Base-by-base conservation (phyloP, 2,888 invertebrate genomes). In the Rhagium mordax region DNA sequence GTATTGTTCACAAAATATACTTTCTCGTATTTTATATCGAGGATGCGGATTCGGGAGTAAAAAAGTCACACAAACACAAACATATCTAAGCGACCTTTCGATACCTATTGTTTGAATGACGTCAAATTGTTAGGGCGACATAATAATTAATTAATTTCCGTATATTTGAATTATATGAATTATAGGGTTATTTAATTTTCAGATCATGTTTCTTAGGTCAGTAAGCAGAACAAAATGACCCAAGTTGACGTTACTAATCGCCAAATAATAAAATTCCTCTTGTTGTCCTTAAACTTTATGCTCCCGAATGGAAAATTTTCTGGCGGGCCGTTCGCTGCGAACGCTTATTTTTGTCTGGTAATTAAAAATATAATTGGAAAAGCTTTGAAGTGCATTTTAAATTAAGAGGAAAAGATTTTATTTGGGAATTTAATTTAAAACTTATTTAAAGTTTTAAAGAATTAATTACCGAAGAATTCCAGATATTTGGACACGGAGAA, bases 1-100 rank as follows among this genome's bases (percentile, higher is more conserved):
- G 55, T 57, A 57, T 57, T 57, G 55, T 27, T 57, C 55, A 24
- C 55, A 57, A 57, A 57, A 57, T 41, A 57, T 27, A 24, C n/a
- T 10, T 27, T n/a, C 27, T 27, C 24, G 55, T 57, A 57, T 57
- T 57, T 57, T 57, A 57, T 57, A 15, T 27, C 3, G 55, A 27
- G 16, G n/a, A n/a, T n/a, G n/a, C n/a, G 4, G 55, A 24, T 24
- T n/a, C 55, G 2, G 15, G 27, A 57, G 55, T 57, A 57, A 57
- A 57, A 57, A 57, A 51, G 55, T 24, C n/a, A n/a, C n/a, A n/a
- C n/a, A n/a, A n/a, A n/a, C n/a, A n/a, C n/a, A n/a, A n/a, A n/a
- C n/a, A n/a, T n/a, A n/a, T n/a, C n/a, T n/a, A n/a, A n/a, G n/a
- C n/a, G n/a, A n/a, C n/a, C n/a, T n/a, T n/a, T n/a, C n/a, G n/a